These are phyloP conservation scores for Dynastes grantii DNA, from an alignment of 2,888 invertebrate species.

Conservation along the genomic window DNA sequence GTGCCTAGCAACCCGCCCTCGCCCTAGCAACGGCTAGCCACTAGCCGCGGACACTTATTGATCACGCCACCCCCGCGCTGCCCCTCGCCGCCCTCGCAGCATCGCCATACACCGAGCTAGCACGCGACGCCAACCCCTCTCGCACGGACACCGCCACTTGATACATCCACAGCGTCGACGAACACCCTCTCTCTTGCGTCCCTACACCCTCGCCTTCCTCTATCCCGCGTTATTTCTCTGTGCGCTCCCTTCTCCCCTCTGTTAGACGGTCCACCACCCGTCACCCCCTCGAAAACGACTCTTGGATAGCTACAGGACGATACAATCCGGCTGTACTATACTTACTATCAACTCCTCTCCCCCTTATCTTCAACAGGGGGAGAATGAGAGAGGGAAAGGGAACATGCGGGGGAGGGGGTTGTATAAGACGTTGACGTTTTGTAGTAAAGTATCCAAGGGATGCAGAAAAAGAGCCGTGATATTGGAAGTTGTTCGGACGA, in stretches of 20 bases:
- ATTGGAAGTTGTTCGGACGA: constrained; percentile 1
- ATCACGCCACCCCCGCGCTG: constrained; percentile 63
- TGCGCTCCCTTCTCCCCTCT: too few relatives aligned
- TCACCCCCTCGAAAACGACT: constrained; percentile 32
- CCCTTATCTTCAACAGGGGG: neutral
- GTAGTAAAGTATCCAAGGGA: constrained; percentile 19
- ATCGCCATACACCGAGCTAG: constrained; percentile 42
- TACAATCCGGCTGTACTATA: constrained; percentile 33
- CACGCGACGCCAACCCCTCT: constrained; percentile 53
- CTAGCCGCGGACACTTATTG: constrained; percentile 73
- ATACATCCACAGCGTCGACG: constrained; percentile 60
- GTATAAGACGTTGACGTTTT: constrained; percentile 35
- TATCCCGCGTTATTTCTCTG: neutral
- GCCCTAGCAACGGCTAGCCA: constrained; percentile 73
- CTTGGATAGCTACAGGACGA: constrained; percentile 42
- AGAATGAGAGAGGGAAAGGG: too few relatives aligned
- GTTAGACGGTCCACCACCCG: constrained; percentile 31
- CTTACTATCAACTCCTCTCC: constrained; percentile 28
- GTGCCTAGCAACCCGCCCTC: constrained; percentile 72
- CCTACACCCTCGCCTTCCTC: constrained; percentile 5
- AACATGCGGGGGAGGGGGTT: neutral
- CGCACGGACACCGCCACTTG: constrained; percentile 61
- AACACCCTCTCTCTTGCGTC: constrained; percentile 46
- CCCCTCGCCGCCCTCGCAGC: constrained; percentile 40
- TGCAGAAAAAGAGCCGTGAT: constrained; percentile 6